A percentile compares a stretch with the other conserved stretches of the same genome.
phyloP scores from a whole-genome alignment of 2,113 vertebrate genomes.

The Chunga burmeisteri region DNA sequence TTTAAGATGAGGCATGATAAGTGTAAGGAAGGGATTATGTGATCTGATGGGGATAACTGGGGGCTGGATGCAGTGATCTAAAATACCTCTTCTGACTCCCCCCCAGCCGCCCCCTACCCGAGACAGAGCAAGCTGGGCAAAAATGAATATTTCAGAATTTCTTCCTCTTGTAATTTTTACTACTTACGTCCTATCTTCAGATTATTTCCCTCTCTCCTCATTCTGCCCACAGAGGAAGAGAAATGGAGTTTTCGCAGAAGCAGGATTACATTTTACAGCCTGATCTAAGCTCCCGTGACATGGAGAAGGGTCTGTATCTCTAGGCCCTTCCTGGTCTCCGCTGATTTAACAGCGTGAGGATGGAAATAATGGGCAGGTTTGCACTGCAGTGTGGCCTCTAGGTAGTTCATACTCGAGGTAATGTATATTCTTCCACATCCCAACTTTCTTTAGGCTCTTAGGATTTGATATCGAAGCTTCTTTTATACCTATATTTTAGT shows the following conservation, averaged over 20 bases:
- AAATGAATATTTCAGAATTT: background rate
- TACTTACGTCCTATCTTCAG: background rate
- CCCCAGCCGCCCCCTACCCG: accelerated
- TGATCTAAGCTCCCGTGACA: background rate
- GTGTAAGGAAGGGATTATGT: background rate
- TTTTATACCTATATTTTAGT: background rate
- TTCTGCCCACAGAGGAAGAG: background rate
- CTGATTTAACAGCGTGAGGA: accelerated
- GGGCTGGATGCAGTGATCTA: background rate
- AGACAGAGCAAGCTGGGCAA: background rate
- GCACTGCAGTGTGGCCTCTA: background rate
- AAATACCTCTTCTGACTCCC: background rate
- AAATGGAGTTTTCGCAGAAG: background rate
- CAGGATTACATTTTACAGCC: background rate
- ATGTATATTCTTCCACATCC: background rate
- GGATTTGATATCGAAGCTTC: background rate
- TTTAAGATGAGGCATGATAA: background rate
- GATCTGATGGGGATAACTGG: background rate
- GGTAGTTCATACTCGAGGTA: background rate
- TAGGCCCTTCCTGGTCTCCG: background rate
- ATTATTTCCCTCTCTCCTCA: background rate
- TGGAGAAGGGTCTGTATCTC: background rate
- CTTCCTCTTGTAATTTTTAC: background rate
- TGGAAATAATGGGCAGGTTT: background rate
- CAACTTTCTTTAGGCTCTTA: background rate